Conservation (phyloP, 2,113 vertebrate genomes). For the Hiodon alosoides region DNA sequence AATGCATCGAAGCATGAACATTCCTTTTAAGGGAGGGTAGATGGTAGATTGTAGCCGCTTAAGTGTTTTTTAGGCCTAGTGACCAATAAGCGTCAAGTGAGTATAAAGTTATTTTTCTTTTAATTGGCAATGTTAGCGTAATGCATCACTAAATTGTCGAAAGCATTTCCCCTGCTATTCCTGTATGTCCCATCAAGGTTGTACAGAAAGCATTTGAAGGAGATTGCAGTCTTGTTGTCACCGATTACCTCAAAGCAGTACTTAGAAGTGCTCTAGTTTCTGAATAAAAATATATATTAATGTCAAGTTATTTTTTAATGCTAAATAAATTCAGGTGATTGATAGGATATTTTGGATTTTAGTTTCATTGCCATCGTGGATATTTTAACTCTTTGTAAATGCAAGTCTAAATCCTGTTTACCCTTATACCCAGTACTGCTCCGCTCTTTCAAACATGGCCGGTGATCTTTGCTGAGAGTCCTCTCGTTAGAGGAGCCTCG, state of each 20-base stretch:
- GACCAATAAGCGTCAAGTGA: conserved; percentile 4
- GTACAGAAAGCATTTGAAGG: not conserved
- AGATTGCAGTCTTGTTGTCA: conserved; percentile 5
- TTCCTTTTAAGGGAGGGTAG: not conserved
- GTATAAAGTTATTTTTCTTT: conserved; percentile 7
- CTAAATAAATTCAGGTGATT: too few relatives aligned
- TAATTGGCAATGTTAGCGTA: conserved; percentile 3
- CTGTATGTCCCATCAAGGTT: not conserved
- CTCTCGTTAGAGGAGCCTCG: not conserved
- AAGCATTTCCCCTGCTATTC: not conserved
- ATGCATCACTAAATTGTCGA: not conserved
- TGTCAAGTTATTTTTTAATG: not conserved
- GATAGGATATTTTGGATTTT: too few relatives aligned
- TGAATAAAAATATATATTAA: conserved; percentile 6
- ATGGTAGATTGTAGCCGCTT: not conserved
- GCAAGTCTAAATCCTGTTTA: too few relatives aligned
- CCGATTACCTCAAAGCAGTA: not conserved
- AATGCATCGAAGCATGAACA: not conserved
- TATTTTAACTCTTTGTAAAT: too few relatives aligned
- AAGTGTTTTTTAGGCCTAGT: not conserved
- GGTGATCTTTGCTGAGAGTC: too few relatives aligned
- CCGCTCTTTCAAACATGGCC: too few relatives aligned
- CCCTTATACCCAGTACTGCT: too few relatives aligned
- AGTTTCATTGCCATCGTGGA: too few relatives aligned
- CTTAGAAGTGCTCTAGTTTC: conserved; percentile 5